Evolutionary conservation across 92 coral and sea anemone species (phyloP).

Genomic region (Phenganax stokvisi): DNA sequence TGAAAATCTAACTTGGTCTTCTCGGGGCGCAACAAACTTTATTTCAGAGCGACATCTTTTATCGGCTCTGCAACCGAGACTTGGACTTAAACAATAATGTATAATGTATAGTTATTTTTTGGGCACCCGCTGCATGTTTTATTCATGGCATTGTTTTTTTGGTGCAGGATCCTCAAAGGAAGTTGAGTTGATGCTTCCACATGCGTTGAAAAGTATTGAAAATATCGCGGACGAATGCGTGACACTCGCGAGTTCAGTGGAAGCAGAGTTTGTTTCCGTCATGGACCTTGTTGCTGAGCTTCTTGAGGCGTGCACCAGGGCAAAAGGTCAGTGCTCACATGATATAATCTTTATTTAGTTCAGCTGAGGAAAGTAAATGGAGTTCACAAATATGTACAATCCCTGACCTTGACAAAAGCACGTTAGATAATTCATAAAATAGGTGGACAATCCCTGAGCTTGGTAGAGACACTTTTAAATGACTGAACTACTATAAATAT

Average conservation of each 20-base stretch:
- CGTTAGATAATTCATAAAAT: too few species aligned
- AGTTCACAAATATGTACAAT: too few species aligned
- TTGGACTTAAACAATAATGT: too few species aligned
- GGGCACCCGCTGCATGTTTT: background rate
- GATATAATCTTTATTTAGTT: too few species aligned
- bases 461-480: too few species aligned
- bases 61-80: too few species aligned
- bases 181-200: conserved; percentile 47
- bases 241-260: conserved; percentile 39
- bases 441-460: too few species aligned
- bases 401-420: too few species aligned
- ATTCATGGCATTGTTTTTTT: background rate
- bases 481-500: too few species aligned
- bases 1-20: too few species aligned
- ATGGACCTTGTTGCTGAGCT: conserved; percentile 58
- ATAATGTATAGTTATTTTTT: background rate
- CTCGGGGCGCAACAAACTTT: too few species aligned
- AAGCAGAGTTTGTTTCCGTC: conserved; percentile 46
- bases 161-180: conserved; percentile 40
- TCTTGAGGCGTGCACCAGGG: conserved; percentile 53
- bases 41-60: background rate
- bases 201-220: conserved; percentile 46
- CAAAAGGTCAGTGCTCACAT: conserved; percentile 24
- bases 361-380: too few species aligned
- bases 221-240: conserved; percentile 46